phyloP scores from a whole-genome alignment of 1,140 invertebrate genomes.

The Drosophila malerkotliana region DNA sequence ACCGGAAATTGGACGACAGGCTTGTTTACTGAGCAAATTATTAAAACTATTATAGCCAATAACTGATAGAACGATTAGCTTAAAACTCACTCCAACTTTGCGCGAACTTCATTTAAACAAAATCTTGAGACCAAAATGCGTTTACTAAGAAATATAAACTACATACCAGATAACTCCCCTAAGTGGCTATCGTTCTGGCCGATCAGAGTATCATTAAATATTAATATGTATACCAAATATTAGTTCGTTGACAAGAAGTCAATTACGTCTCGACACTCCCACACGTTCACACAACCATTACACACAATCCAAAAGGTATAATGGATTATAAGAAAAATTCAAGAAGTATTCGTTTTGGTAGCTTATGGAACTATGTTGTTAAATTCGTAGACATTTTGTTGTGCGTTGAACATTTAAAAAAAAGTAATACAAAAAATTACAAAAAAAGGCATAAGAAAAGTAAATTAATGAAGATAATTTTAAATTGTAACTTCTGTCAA shows the following conservation, averaged over 20 bases:
- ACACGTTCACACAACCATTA: slow-evolving; percentile 1
- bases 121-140: slow-evolving; percentile 79
- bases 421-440: slow-evolving; percentile 13
- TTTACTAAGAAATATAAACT: slow-evolving; percentile 58
- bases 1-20: slow-evolving; percentile 29
- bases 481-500: slow-evolving; percentile 84
- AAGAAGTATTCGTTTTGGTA: slow-evolving; percentile 48
- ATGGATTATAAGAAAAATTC: slow-evolving; percentile 17
- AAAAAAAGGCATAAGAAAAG: slow-evolving; percentile 4
- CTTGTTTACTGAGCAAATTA: slow-evolving; percentile 53
- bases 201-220: slow-evolving; percentile 31
- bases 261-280: slow-evolving; percentile 35
- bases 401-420: slow-evolving; percentile 31
- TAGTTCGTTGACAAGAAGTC: slow-evolving; percentile 45
- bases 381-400: slow-evolving; percentile 65
- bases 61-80: slow-evolving; percentile 43
- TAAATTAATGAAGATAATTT: slow-evolving; percentile 46
- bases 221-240: slow-evolving; percentile 35
- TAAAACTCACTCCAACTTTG: slow-evolving; percentile 34
- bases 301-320: slow-evolving; percentile 18
- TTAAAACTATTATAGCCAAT: slow-evolving; percentile 19
- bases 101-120: slow-evolving; percentile 43
- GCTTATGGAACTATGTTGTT: slow-evolving; percentile 56
- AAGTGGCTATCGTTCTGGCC: slow-evolving; percentile 16
- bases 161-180: slow-evolving; percentile 14